A percentile compares a stretch with the other conserved stretches of the same genome.
Conservation (phyloP, 1,140 invertebrate genomes). For the Trichonephila inaurata region DNA sequence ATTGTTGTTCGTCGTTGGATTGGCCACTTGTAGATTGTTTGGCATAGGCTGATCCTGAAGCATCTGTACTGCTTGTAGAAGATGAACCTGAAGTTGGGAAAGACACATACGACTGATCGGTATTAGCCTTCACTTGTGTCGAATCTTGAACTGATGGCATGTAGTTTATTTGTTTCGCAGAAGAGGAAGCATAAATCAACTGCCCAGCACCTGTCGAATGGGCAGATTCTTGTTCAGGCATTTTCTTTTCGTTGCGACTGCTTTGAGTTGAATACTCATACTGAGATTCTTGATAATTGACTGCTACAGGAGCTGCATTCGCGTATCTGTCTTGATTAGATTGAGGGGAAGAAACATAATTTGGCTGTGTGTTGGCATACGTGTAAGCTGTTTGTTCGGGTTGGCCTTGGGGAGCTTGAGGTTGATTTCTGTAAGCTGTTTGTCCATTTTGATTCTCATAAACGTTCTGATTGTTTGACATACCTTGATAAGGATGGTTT, state of each 20-base stretch:
- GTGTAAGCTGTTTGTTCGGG: background rate
- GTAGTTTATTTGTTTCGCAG: slow-evolving; percentile 56
- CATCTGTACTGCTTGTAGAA: background rate
- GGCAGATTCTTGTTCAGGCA: slow-evolving; percentile 18
- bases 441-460: background rate
- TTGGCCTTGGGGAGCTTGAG: background rate
- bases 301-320: background rate
- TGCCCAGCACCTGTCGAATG: background rate
- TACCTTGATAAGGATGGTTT: background rate
- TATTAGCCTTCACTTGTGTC: background rate
- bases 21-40: background rate
- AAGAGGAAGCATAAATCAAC: slow-evolving; percentile 41
- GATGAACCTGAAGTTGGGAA: background rate
- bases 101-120: background rate
- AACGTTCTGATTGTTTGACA: background rate
- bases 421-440: background rate
- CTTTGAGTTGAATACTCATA: background rate
- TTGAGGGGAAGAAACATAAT: background rate
- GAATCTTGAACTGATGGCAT: background rate
- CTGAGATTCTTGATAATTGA: background rate
- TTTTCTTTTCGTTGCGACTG: background rate
- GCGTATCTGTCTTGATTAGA: background rate
- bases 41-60: background rate
- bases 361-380: slow-evolving; percentile 12
- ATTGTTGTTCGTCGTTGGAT: background rate